Percentiles rank a stretch among this genome's conserved stretches.
Evolutionary conservation across 1,140 invertebrate species (phyloP).

Genomic region (Copidosoma floridanum): DNA sequence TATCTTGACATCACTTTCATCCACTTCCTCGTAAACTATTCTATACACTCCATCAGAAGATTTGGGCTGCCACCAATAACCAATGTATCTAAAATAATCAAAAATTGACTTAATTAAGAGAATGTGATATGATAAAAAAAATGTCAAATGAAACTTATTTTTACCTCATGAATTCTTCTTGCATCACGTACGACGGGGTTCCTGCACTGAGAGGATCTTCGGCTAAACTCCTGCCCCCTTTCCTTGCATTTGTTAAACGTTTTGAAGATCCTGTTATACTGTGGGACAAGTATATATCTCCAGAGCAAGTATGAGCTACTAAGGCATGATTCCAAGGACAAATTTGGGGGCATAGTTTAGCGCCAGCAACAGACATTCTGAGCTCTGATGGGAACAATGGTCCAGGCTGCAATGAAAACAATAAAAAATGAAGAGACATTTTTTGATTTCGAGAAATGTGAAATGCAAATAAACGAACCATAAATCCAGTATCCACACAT

Average conservation of each 20-base stretch:
- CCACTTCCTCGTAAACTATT: conserved; percentile 95
- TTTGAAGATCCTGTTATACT: conserved; percentile 69
- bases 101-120: background rate
- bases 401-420: conserved; percentile 55
- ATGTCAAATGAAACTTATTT: background rate
- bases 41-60: conserved; percentile 74
- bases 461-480: conserved; percentile 48
- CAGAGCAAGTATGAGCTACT: conserved; percentile 85
- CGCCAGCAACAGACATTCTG: conserved; percentile 64
- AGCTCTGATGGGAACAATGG: conserved; percentile 72
- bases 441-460: background rate
- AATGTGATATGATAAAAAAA: background rate
- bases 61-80: conserved; percentile 96
- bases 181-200: conserved; percentile 94
- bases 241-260: conserved; percentile 80
- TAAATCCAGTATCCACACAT: conserved; percentile 71
- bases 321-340: conserved; percentile 85
- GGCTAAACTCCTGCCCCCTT: conserved; percentile 68
- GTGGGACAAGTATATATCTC: conserved; percentile 88
- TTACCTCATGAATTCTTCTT: conserved; percentile 88
- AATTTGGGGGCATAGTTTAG: conserved; percentile 85
- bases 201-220: conserved; percentile 88
- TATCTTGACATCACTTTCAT: conserved; percentile 91
- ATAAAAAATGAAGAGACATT: background rate
- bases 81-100: conserved; percentile 70